Percentiles rank a stretch among this genome's conserved stretches.
These are phyloP conservation scores for Holothuria scabra DNA, from an alignment of 53 echinoderm and acorn worm species.

Conservation along the genomic window DNA sequence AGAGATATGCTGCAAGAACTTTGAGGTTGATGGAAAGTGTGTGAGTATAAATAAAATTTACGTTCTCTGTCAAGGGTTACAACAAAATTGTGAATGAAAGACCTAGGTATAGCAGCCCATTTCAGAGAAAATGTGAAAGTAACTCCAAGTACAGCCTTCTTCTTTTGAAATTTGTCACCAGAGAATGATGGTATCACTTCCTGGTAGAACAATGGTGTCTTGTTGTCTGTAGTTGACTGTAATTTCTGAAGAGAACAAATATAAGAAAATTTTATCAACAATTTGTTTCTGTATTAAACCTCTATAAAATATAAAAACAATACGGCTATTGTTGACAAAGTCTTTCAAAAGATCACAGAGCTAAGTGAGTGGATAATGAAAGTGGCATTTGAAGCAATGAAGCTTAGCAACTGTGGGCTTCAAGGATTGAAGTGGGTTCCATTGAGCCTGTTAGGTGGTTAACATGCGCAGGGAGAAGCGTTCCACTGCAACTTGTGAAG, in stretches of 20 bases:
- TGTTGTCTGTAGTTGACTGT: slow-evolving; percentile 79
- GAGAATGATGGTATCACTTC: slow-evolving; percentile 39
- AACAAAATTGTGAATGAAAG: slow-evolving; percentile 70
- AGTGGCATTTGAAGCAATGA: too few relatives aligned
- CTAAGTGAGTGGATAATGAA: too few relatives aligned
- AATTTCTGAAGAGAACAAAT: slow-evolving; percentile 70
- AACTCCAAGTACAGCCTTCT: slow-evolving; percentile 74
- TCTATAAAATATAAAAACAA: too few relatives aligned
- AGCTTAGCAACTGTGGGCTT: too few relatives aligned
- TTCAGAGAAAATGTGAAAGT: slow-evolving; percentile 69
- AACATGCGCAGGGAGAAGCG: too few relatives aligned
- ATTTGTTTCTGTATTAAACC: too few relatives aligned
- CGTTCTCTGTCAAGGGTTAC: slow-evolving; percentile 76
- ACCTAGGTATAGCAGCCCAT: slow-evolving; percentile 51
- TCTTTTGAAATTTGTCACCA: slow-evolving; percentile 62
- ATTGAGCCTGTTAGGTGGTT: too few relatives aligned
- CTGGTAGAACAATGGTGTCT: slow-evolving; percentile 55
- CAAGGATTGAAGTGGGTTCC: too few relatives aligned
- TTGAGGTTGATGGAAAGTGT: slow-evolving; percentile 52
- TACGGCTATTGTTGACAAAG: too few relatives aligned
- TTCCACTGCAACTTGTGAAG: too few relatives aligned
- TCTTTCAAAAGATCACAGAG: too few relatives aligned
- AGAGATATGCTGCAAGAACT: too few relatives aligned
- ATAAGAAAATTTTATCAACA: background rate
- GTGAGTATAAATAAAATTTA: slow-evolving; percentile 65